phyloP scores from a whole-genome alignment of 2,113 vertebrate genomes.

The Barnardius zonarius region DNA sequence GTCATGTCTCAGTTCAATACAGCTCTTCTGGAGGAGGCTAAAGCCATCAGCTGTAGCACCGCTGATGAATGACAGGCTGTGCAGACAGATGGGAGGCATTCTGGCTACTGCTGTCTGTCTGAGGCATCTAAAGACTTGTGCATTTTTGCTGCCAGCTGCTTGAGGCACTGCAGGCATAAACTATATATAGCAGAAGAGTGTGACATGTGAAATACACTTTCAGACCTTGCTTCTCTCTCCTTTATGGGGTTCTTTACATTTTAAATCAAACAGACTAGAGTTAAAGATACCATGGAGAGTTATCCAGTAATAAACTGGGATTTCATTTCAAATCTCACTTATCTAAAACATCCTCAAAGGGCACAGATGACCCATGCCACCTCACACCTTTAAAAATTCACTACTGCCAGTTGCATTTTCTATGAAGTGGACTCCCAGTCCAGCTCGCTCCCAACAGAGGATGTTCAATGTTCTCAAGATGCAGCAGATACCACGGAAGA shows the following conservation, averaged over 20 bases:
- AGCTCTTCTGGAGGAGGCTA: background rate
- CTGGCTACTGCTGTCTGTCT: background rate
- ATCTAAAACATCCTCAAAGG: background rate
- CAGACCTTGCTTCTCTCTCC: background rate
- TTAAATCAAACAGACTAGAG: background rate
- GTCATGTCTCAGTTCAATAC: background rate
- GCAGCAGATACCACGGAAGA: background rate
- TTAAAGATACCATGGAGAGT: background rate
- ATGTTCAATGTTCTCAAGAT: background rate
- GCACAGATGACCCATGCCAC: background rate
- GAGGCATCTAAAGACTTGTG: background rate
- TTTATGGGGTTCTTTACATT: background rate
- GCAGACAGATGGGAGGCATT: background rate
- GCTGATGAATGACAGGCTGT: background rate
- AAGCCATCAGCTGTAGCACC: background rate
- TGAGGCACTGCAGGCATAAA: background rate
- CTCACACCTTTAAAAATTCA: background rate
- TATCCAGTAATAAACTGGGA: background rate
- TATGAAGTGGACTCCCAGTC: background rate
- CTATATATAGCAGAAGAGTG: background rate
- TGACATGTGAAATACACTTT: background rate
- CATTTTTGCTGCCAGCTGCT: background rate
- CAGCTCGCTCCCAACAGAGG: background rate
- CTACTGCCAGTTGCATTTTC: background rate
- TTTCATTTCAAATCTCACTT: background rate